Conservation (phyloP, 2,113 vertebrate species). For the Vulpes ferrilata region DNA sequence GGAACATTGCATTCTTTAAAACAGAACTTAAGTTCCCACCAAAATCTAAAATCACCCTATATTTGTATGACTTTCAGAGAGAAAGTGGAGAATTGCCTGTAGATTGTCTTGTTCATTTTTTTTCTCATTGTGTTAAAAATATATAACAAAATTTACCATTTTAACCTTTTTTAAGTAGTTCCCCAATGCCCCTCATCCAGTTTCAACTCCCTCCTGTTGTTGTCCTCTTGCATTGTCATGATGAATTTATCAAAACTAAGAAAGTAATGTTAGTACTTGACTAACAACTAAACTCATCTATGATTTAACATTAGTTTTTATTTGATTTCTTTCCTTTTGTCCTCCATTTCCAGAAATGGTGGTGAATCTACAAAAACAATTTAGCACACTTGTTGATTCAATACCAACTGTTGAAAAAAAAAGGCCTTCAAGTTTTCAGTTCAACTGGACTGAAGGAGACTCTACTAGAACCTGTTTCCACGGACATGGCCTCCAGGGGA, state of each 20-base stretch:
- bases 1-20: background rate
- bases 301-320: background rate
- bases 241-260: background rate
- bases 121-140: background rate
- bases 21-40: background rate
- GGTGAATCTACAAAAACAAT: conserved; percentile 90
- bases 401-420: conserved; percentile 54
- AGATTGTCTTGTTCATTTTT: background rate
- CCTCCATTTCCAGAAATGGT: conserved; percentile 88
- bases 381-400: conserved; percentile 87
- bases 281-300: background rate
- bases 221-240: rapidly evolving
- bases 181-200: background rate
- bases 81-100: background rate
- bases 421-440: conserved; percentile 91
- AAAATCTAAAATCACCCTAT: background rate
- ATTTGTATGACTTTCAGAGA: background rate
- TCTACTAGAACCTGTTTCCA: conserved; percentile 89
- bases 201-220: background rate
- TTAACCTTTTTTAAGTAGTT: background rate
- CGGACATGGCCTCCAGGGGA: conserved; percentile 87
- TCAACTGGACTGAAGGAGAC: conserved; percentile 91
- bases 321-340: conserved; percentile 45
- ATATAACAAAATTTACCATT: background rate
- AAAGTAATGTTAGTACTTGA: rapidly evolving